Evolutionary conservation across 1,140 invertebrate species (phyloP).

Genomic region (Dendroctonus valens): DNA sequence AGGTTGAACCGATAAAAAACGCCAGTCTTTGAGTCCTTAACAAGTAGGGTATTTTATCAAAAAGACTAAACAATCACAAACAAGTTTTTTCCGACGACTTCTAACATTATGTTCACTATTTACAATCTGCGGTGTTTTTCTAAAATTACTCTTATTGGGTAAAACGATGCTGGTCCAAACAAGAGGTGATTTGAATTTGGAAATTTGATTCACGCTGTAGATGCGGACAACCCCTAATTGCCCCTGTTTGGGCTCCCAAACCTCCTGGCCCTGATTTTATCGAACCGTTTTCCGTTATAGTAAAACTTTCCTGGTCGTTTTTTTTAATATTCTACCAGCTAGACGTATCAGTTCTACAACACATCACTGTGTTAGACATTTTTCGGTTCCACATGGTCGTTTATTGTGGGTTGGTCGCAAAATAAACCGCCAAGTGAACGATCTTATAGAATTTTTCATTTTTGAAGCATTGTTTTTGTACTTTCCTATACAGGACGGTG

Average conservation of each 20-base stretch:
- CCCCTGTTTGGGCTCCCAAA: too few species aligned
- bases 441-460: conserved; percentile 14
- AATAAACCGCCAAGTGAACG: not conserved
- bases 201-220: not conserved
- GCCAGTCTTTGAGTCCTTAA: conserved; percentile 8
- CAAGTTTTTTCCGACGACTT: conserved; percentile 1
- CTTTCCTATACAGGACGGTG: conserved; percentile 35
- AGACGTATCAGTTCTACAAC: conserved; percentile 30
- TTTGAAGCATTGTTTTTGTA: conserved; percentile 17
- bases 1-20: conserved; percentile 10
- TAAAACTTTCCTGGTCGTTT: conserved; percentile 27
- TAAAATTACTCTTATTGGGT: not conserved
- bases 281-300: not conserved
- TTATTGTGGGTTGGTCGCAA: not conserved
- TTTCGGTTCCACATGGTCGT: conserved; percentile 1
- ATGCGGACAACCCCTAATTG: not conserved
- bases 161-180: not conserved
- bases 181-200: not conserved
- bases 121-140: not conserved
- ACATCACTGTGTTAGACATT: conserved; percentile 24
- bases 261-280: not conserved
- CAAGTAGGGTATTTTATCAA: conserved; percentile 8
- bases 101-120: conserved; percentile 13
- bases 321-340: conserved; percentile 26
- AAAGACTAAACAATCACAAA: conserved; percentile 9